Evolutionary conservation across 2,113 vertebrate genomes (phyloP), one percentile per base, ranked within the genome.

Genomic region (Onychostruthus taczanowskii): DNA sequence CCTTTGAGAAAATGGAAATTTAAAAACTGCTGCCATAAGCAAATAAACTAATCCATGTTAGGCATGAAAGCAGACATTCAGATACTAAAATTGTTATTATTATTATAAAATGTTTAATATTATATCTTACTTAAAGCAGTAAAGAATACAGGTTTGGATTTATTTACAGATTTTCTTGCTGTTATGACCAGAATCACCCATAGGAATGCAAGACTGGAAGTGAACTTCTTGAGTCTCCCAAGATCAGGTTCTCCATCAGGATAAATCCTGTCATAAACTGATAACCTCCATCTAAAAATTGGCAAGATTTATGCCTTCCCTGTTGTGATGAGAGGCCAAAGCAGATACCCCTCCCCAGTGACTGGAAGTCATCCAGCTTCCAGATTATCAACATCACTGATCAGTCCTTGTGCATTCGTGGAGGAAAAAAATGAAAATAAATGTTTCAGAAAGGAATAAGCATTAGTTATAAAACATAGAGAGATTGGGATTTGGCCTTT

Each of bases 211-310:
- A 89, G 46, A 55, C 16, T 74, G 61, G 46, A 92, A 86, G 52
- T 1, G 0, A 55, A 67, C 50, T 93, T 76, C 27, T 88, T 1
- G 2, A 80, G 24, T 47, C 30, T 67, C 46, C 28, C 41, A 86
- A 70, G 55, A 94, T 81, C 50, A 80, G 53, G 31, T 31, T 47
- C 58, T 58, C 31, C 41, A 44, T 30, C 49, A 74, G 56, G 24
- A 93, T 46, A 92, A 86, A 89, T 70, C 35, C 24, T 55, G 21
- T 27, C 67, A 74, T 33, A 88, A 86, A 77, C 13, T 84, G 50
- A 81, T 86, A 74, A 90, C 62, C 6, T 70, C 33, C 16, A 74
- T 37, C 79, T 92, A 90, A 94, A 96, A 93, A 43, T 20, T 89
- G 33, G 39, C 61, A 77, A 86, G 53, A 90, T 81, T 86, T 70